A percentile compares a stretch with the other conserved stretches of the same genome.
Evolutionary conservation across 2,888 invertebrate species (phyloP).

Genomic region (Lycophotia porphyrea): DNA sequence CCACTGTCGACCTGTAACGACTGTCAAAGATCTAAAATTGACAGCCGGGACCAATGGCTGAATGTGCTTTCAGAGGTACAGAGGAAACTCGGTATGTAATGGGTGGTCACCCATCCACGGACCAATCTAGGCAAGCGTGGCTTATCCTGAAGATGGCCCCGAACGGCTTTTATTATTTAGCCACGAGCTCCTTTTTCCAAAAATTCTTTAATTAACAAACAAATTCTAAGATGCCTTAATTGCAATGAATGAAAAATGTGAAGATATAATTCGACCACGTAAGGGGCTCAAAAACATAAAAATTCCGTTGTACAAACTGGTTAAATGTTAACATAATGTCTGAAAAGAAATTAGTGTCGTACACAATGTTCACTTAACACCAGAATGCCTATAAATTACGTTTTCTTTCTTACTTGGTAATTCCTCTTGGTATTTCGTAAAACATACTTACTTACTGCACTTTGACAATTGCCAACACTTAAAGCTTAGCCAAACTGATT

Average conservation of each 20-base stretch:
- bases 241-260: not conserved
- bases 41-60: too few relatives aligned
- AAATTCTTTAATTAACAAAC: too few relatives aligned
- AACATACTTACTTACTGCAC: not conserved
- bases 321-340: slow-evolving; percentile 30
- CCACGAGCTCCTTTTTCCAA: too few relatives aligned
- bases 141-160: too few relatives aligned
- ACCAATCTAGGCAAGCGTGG: too few relatives aligned
- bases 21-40: too few relatives aligned
- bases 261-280: not conserved
- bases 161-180: too few relatives aligned
- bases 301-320: not conserved
- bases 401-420: slow-evolving; percentile 2
- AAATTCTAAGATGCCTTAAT: not conserved
- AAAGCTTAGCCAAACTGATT: not conserved
- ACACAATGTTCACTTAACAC: slow-evolving; percentile 36
- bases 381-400: slow-evolving; percentile 14
- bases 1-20: too few relatives aligned
- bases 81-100: too few relatives aligned
- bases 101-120: too few relatives aligned
- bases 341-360: slow-evolving; percentile 16
- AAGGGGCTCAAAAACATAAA: slow-evolving; percentile 8
- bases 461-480: not conserved
- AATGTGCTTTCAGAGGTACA: too few relatives aligned
- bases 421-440: slow-evolving; percentile 9